Conservation (phyloP, 2,888 invertebrate genomes). For the Formica aserva region DNA sequence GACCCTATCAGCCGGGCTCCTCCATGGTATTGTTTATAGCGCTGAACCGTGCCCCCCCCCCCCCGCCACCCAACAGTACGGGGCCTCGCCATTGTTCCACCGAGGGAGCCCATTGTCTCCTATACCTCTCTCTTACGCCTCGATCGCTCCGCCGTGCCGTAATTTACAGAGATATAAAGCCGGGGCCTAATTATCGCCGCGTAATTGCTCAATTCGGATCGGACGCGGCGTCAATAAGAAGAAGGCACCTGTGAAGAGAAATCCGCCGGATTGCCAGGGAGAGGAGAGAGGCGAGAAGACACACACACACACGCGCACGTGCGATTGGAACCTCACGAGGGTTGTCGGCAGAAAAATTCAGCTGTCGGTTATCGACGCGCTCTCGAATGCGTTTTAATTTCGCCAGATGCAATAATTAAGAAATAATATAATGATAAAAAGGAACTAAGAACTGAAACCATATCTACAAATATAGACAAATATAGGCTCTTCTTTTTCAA, state of each 20-base stretch:
- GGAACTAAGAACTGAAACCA: neutral
- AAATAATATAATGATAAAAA: conserved; percentile 24
- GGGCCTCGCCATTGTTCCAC: conserved; percentile 67
- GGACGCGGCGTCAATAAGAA: conserved; percentile 46
- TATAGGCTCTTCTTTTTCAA: neutral
- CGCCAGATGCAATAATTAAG: conserved; percentile 29
- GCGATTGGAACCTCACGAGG: neutral
- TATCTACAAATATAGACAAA: neutral
- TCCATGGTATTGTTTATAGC: conserved; percentile 81
- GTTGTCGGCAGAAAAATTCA: conserved; percentile 4
- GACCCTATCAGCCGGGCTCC: conserved; percentile 83
- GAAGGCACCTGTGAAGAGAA: conserved; percentile 56
- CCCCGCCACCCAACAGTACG: conserved; percentile 41
- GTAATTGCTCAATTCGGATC: conserved; percentile 80
- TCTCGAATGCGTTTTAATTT: conserved; percentile 32
- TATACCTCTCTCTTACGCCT: conserved; percentile 58
- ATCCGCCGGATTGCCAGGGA: conserved; percentile 7
- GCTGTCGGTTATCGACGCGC: neutral
- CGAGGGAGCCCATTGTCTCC: conserved; percentile 78
- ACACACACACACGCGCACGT: neutral
- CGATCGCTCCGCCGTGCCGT: conserved; percentile 72
- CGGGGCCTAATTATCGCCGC: conserved; percentile 78
- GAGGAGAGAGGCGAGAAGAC: neutral
- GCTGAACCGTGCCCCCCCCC: conserved; percentile 75
- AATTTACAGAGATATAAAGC: conserved; percentile 77